These are phyloP conservation scores for Lepidotrigona ventralis DNA, from an alignment of 1,140 invertebrate genomes.

Conservation along the genomic window DNA sequence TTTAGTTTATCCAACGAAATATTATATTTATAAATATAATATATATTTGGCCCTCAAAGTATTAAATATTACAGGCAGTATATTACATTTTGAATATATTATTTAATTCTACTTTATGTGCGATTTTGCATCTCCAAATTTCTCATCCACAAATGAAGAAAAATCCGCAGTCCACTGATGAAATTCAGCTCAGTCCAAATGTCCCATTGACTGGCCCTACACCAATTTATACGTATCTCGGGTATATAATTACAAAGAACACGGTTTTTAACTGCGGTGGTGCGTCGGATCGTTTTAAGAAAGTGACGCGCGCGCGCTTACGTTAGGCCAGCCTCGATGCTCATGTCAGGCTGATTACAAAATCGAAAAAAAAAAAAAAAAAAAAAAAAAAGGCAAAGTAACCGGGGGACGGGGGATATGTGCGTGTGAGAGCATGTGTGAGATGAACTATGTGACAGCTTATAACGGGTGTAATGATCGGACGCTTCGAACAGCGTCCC, in stretches of 20 bases:
- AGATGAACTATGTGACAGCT: constrained; percentile 62
- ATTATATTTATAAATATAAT: too few species aligned
- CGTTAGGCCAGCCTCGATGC: constrained; percentile 8
- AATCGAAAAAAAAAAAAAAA: constrained; percentile 34
- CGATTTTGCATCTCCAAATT: too few species aligned
- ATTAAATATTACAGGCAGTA: too few species aligned
- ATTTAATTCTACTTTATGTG: too few species aligned
- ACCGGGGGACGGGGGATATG: background rate
- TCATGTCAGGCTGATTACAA: constrained; percentile 20
- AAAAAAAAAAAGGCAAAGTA: constrained; percentile 19
- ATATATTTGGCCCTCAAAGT: too few species aligned
- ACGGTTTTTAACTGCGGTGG: too few species aligned
- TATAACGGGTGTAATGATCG: constrained; percentile 61
- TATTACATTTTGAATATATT: too few species aligned
- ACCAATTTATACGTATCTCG: background rate
- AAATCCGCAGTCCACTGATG: too few species aligned
- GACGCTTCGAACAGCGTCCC: constrained; percentile 27
- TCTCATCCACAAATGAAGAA: too few species aligned
- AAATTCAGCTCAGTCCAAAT: background rate
- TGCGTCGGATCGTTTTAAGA: background rate
- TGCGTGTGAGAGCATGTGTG: background rate
- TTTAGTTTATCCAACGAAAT: too few species aligned
- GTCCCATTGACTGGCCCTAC: too few species aligned
- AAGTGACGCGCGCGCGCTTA: background rate
- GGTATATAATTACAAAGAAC: background rate